phyloP scores from a whole-genome alignment of 2,113 vertebrate species.

The Columba janthina region DNA sequence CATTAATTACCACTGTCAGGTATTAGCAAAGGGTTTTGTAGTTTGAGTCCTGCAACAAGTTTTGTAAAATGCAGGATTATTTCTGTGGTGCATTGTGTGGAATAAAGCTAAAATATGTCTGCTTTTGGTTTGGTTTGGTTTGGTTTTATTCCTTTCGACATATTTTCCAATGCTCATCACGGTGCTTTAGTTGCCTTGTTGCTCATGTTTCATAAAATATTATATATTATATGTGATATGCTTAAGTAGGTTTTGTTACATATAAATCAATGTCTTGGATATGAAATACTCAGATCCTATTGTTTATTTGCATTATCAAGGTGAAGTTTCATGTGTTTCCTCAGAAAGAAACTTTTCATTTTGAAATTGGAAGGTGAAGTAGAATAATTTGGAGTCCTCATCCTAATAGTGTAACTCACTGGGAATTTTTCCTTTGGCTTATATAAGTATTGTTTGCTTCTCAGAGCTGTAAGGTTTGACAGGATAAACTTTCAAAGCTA shows the following conservation, averaged over 20 bases:
- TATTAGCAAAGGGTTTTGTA: not conserved
- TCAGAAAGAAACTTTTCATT: not conserved
- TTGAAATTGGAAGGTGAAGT: not conserved
- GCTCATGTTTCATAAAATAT: not conserved
- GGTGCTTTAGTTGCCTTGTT: not conserved
- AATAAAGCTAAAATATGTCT: not conserved
- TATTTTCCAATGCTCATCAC: not conserved
- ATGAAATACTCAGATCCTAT: not conserved
- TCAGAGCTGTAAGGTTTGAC: not conserved
- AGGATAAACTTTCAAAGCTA: not conserved
- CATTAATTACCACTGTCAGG: conserved; percentile 20
- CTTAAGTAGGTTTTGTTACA: not conserved
- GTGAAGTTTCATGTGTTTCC: not conserved
- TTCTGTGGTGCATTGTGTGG: not conserved
- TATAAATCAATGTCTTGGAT: not conserved
- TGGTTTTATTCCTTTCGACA: not conserved
- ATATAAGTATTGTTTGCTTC: not conserved
- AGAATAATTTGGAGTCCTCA: not conserved
- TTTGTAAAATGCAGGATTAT: not conserved
- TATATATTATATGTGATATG: not conserved
- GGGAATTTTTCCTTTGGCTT: not conserved
- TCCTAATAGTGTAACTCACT: not conserved
- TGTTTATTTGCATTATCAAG: not conserved
- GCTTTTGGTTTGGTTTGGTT: not conserved
- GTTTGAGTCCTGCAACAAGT: conserved; percentile 23